These are phyloP conservation scores for Monochamus alternatus DNA, from an alignment of 2,888 invertebrate genomes.

Conservation along the genomic window DNA sequence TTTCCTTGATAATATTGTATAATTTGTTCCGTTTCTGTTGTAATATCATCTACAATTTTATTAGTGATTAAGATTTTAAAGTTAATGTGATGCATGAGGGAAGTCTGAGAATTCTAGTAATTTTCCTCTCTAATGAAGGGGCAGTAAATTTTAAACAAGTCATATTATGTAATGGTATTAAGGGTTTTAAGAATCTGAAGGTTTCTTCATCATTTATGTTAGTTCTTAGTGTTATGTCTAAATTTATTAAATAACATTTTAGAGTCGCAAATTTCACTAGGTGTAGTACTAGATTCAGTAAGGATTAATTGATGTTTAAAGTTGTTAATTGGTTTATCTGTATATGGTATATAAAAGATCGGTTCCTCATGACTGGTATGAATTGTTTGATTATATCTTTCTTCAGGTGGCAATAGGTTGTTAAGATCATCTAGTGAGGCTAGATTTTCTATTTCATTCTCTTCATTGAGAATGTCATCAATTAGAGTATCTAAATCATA, in stretches of 20 bases:
- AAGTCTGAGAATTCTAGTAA: neutral
- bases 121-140: neutral
- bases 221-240: neutral
- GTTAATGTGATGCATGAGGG: neutral
- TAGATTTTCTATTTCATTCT: neutral
- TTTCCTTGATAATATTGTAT: slow-evolving; percentile 24
- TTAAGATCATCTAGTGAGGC: neutral
- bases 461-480: neutral
- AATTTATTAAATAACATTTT: neutral
- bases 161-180: neutral
- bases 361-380: slow-evolving; percentile 29
- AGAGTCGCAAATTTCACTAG: neutral
- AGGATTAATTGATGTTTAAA: slow-evolving; percentile 30
- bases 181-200: slow-evolving; percentile 3
- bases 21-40: neutral
- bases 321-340: slow-evolving; percentile 22
- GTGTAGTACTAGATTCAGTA: slow-evolving; percentile 1
- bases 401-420: neutral
- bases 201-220: neutral
- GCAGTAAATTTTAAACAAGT: neutral
- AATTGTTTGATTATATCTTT: neutral
- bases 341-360: slow-evolving; percentile 11
- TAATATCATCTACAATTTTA: slow-evolving; percentile 1
- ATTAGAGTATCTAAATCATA: neutral
- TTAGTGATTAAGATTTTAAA: slow-evolving; percentile 5